These are phyloP conservation scores for Zoanthus sansibaricus DNA, from an alignment of 92 coral and sea anemone genomes.

Conservation along the genomic window DNA sequence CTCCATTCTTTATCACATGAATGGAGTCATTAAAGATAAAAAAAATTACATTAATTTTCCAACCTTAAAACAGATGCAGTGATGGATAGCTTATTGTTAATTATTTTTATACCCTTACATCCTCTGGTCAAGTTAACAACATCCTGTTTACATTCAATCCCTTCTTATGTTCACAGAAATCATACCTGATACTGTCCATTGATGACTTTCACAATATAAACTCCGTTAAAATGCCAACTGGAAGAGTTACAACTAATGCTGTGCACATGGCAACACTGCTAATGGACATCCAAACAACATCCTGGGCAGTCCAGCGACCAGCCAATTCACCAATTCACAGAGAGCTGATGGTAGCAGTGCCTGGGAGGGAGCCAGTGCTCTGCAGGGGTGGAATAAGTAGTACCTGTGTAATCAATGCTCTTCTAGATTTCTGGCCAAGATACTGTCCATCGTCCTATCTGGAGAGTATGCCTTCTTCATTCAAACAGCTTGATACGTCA, in stretches of 20 bases:
- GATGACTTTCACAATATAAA: conserved; percentile 76
- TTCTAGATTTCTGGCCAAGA: conserved; percentile 57
- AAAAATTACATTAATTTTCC: neutral
- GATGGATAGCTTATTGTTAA: neutral
- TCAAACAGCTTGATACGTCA: conserved; percentile 51
- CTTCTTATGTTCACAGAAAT: conserved; percentile 49
- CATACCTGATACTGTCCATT: conserved; percentile 61
- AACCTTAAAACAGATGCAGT: neutral
- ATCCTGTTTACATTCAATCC: neutral
- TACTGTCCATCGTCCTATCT: conserved; percentile 55
- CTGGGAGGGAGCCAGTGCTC: conserved; percentile 47
- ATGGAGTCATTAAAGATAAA: neutral
- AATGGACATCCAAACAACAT: conserved; percentile 12
- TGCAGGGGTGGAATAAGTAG: conserved; percentile 66
- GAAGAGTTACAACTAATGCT: conserved; percentile 59
- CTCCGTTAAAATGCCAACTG: conserved; percentile 61
- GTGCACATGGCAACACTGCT: conserved; percentile 69
- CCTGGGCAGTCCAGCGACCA: conserved; percentile 47
- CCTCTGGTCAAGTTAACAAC: neutral
- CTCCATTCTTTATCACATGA: neutral
- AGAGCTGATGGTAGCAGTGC: conserved; percentile 45
- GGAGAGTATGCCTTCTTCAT: conserved; percentile 52
- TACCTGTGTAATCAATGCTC: conserved; percentile 34
- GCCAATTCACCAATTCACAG: conserved; percentile 54
- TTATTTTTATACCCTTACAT: neutral